A percentile compares a stretch with the other conserved stretches of the same genome.
Conservation (phyloP, 92 coral and sea anemone species). For the Zoanthus solanderi region DNA sequence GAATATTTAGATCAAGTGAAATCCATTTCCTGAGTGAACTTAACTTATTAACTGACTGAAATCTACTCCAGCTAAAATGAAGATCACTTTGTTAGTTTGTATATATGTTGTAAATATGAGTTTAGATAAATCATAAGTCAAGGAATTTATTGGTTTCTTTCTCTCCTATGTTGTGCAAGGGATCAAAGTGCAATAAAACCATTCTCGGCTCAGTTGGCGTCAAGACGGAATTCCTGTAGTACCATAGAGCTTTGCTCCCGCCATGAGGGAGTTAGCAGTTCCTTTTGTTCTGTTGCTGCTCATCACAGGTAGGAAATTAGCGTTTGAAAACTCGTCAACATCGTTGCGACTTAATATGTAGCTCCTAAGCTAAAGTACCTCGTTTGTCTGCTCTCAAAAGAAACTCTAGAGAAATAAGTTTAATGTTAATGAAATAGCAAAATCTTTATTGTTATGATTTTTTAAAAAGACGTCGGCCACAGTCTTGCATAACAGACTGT, state of each 20-base stretch:
- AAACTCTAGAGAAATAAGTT: neutral
- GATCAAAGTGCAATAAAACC: slow-evolving; percentile 23
- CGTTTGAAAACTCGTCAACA: neutral
- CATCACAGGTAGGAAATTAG: slow-evolving; percentile 22
- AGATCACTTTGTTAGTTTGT: neutral
- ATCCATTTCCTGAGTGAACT: slow-evolving; percentile 1
- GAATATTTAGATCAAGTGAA: neutral
- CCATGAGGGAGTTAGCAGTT: slow-evolving; percentile 28
- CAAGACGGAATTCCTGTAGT: slow-evolving; percentile 29
- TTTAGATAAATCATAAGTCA: neutral
- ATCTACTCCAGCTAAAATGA: neutral
- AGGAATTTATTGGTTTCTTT: neutral
- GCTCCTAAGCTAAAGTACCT: neutral
- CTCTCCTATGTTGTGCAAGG: slow-evolving; percentile 7
- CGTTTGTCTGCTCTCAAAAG: neutral
- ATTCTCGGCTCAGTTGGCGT: neutral
- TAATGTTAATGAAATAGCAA: neutral
- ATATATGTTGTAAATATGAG: neutral
- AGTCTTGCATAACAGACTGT: no score
- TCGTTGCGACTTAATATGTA: neutral
- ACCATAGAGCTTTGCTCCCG: slow-evolving; percentile 17
- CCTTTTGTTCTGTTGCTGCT: slow-evolving; percentile 3
- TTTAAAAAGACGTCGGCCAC: no score
- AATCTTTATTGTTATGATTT: neutral
- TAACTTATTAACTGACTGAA: slow-evolving; percentile 2